Percentiles rank a stretch among this genome's conserved stretches.
These are phyloP conservation scores for Sericinus montela DNA, from an alignment of 2,888 invertebrate species.

Conservation along the genomic window DNA sequence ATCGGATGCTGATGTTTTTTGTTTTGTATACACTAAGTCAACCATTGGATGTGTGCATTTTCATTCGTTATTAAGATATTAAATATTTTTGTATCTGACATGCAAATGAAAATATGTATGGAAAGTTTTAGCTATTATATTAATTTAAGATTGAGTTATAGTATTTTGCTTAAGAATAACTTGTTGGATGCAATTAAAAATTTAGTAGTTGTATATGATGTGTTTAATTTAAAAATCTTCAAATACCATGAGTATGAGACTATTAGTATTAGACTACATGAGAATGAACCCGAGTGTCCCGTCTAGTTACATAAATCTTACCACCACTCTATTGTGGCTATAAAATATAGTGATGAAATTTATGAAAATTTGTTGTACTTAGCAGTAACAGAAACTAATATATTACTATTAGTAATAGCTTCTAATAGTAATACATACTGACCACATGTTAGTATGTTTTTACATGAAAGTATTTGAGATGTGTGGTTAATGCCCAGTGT, in stretches of 20 bases:
- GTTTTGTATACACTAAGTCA: constrained; percentile 56
- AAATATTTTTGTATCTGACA: constrained; percentile 73
- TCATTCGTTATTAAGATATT: constrained; percentile 63
- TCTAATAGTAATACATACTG: too few species aligned
- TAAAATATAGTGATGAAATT: too few species aligned
- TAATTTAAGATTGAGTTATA: constrained; percentile 65
- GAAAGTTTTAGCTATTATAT: constrained; percentile 64
- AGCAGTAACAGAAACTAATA: too few species aligned
- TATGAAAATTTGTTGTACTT: too few species aligned
- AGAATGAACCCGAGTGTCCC: too few species aligned
- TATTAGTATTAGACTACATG: too few species aligned
- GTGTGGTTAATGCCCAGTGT: too few species aligned
- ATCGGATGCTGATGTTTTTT: constrained; percentile 47
- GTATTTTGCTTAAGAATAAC: constrained; percentile 70
- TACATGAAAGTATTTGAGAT: too few species aligned
- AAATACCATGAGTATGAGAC: background rate
- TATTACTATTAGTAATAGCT: too few species aligned
- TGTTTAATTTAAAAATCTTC: constrained; percentile 31
- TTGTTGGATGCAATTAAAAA: constrained; percentile 75
- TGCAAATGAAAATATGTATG: constrained; percentile 52
- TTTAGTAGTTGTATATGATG: constrained; percentile 55
- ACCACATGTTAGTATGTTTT: too few species aligned
- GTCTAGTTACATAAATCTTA: too few species aligned
- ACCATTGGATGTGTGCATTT: constrained; percentile 68
- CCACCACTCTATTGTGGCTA: too few species aligned